Evolutionary conservation across 2,113 vertebrate species (phyloP), one percentile per base, ranked within the genome.

Genomic region (Pelecanoides urinatrix): DNA sequence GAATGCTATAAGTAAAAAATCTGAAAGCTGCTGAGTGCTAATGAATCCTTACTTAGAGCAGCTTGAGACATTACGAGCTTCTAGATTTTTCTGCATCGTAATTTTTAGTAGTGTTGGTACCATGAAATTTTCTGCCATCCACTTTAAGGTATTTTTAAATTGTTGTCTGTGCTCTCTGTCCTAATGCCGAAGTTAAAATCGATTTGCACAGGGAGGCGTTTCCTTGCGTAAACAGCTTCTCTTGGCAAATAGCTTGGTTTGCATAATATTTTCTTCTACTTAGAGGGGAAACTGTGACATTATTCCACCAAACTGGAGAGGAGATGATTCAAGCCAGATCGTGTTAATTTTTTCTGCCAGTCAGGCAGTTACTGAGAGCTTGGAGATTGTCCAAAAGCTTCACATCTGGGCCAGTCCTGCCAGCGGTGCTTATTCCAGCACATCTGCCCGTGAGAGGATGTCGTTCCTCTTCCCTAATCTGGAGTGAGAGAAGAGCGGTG

Each of bases 401-500:
- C 5, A 1, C 49, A 50, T 84, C 61, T 5, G 26, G 72, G 52
- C 52, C 65, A 0, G 3, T 52, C 77, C 42, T 0, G 0, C 56
- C 65, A 30, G 32, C 1, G 27, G 72, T 5, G 55, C 68, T 75
- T 6, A 8, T 30, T 92, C 18, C 80, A 89, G 70, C 7, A 7
- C 49, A 29, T 78, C 87, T 55, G 73, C 50, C 83, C 86, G 49
- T 40, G 36, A 29, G 92, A 92, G 90, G 75, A 67, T 44, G 56
- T n/a, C 5, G 1, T 58, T 91, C 4, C 79, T 49, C 53, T 62
- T 67, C 63, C 83, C 38, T 40, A 2, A 16, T 18, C 34, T 3
- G 4, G 75, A 40, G 0, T 0, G 3, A 34, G 42, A 15, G 67
- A 49, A 1, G 7, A n/a, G 72, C 1, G 5, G 36, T 56, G 71